Conservation (phyloP, 2,888 invertebrate genomes). For the Oscheius sp. region DNA sequence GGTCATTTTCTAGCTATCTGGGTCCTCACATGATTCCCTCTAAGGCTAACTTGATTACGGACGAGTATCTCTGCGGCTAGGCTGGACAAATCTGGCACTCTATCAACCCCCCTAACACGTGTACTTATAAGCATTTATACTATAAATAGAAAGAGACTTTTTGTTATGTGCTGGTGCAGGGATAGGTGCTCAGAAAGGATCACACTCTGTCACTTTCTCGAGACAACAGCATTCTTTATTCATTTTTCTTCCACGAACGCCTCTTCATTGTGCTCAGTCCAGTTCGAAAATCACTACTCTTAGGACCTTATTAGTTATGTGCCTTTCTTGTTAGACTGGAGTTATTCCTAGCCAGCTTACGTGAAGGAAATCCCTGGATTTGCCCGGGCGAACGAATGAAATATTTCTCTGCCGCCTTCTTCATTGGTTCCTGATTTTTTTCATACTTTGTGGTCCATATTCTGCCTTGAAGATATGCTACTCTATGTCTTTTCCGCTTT, state of each 20-base stretch:
- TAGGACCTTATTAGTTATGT: too few relatives aligned
- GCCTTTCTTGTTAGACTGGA: too few relatives aligned
- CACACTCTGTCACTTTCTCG: neutral
- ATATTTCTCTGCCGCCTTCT: neutral
- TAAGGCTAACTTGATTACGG: constrained; percentile 35
- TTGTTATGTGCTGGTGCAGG: neutral
- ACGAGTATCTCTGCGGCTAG: constrained; percentile 32
- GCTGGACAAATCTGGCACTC: constrained; percentile 15
- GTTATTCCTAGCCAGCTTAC: too few relatives aligned
- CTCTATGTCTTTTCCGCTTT: constrained; percentile 30
- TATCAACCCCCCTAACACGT: neutral
- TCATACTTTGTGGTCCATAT: neutral
- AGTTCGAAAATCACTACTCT: too few relatives aligned
- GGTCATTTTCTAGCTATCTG: constrained; percentile 22
- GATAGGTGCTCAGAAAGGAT: neutral
- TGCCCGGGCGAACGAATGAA: too few relatives aligned
- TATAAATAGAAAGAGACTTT: neutral
- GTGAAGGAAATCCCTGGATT: too few relatives aligned
- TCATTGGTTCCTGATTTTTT: neutral
- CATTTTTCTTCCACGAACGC: neutral
- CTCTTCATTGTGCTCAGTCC: too few relatives aligned
- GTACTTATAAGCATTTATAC: neutral
- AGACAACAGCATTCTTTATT: neutral
- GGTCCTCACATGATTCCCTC: constrained; percentile 35
- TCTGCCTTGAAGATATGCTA: neutral